These are phyloP conservation scores for Lasioglossum vierecki DNA, from an alignment of 2,888 invertebrate genomes.

Conservation along the genomic window DNA sequence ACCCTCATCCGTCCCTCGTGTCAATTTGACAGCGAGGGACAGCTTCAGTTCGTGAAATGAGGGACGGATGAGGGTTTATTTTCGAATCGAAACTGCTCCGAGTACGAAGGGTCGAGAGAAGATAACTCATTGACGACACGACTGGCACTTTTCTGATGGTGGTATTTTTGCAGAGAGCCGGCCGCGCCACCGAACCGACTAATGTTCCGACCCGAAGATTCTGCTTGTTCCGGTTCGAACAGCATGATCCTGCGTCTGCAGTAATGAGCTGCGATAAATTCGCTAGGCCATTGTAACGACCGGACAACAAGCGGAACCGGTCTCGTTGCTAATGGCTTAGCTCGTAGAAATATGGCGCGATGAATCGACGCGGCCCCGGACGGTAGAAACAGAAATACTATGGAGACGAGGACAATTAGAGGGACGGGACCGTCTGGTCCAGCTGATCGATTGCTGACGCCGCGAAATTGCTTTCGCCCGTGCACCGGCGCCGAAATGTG, in stretches of 20 bases:
- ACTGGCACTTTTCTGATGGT: not conserved
- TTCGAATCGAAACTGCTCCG: too few species aligned
- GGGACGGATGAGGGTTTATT: too few species aligned
- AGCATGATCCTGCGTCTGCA: not conserved
- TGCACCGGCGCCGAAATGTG: slow-evolving; percentile 30
- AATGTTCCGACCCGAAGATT: not conserved
- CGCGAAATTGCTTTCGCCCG: slow-evolving; percentile 30
- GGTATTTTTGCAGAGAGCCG: not conserved
- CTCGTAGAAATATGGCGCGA: not conserved
- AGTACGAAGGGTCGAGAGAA: too few species aligned
- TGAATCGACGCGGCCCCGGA: not conserved
- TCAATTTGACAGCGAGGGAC: too few species aligned
- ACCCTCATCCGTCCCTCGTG: too few species aligned
- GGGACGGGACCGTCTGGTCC: not conserved
- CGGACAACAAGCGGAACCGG: not conserved
- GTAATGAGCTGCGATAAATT: not conserved
- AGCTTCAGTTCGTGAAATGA: too few species aligned
- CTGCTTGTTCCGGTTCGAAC: not conserved
- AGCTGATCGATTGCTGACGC: slow-evolving; percentile 23
- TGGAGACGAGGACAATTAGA: slow-evolving; percentile 6
- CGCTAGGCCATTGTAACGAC: not conserved
- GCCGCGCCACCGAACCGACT: not conserved
- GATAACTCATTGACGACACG: too few species aligned
- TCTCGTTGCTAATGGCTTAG: not conserved
- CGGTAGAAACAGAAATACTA: not conserved